Base-by-base conservation (phyloP, 2,113 vertebrate genomes). In the Pituophis catenifer region DNA sequence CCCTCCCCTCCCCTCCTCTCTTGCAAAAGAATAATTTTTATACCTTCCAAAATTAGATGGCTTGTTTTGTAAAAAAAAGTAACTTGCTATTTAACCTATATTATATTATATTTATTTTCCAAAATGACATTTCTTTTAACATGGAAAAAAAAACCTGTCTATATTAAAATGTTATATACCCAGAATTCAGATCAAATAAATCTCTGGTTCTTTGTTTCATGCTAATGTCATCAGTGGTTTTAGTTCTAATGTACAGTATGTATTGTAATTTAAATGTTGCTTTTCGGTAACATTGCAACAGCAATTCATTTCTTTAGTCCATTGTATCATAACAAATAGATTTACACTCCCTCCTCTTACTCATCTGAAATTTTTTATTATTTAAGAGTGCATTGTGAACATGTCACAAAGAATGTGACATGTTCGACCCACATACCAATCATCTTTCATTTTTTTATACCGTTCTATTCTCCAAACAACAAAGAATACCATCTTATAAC, bases 161-260 rank as follows among this genome's bases (percentile, higher is more conserved):
- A 1, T 93, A 92, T 87, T 33, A 48, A 93, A 55, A 23, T 5
- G 88, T 93, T 93, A 89, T 94, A 1, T 54, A 15, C 86, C 52
- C 21, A 90, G 94, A 96, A 89, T 96, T 89, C 0, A 91, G 59
- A 91, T 81, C 29, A 95, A 94, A 65, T 81, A 88, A 90, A 70
- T 89, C 90, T 0, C 86, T 91, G 0, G 55, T 53, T 93, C 87
- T 54, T 54, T 33, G 13, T 93, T 93, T 23, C n/a, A 6, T n/a
- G 24, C 26, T 94, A 95, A 89, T 92, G 9, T 93, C 38, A 55
- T 12, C 11, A 65, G 21, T 92, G 54, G 44, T 94, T 91, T 91
- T 19, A 93, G 10, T 12, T 44, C 89, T 92, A 44, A 86, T 10
- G 62, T 87, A 48, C 24, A 89, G 26, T 1, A 24, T 48, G 85